Percentiles rank a stretch among this genome's conserved stretches.
phyloP scores from a whole-genome alignment of 2,888 invertebrate species.

The Scaeva pyrastri region DNA sequence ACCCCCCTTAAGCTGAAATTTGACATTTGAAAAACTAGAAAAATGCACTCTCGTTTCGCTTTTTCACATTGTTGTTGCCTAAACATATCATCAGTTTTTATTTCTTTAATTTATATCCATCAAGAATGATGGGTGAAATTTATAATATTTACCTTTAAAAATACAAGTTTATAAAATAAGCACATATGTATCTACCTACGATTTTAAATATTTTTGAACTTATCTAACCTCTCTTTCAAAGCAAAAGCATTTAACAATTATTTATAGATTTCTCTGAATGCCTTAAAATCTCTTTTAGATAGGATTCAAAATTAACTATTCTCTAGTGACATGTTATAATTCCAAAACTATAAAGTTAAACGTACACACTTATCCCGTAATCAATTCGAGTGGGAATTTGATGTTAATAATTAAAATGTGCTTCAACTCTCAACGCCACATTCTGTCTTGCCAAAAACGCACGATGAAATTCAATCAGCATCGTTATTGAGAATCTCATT shows the following conservation, averaged over 20 bases:
- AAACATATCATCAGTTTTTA: too few species aligned
- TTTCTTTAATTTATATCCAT: too few species aligned
- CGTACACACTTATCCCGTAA: not conserved
- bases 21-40: too few species aligned
- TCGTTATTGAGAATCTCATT: not conserved
- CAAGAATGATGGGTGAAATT: too few species aligned
- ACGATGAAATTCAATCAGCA: conserved; percentile 26
- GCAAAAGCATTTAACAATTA: not conserved
- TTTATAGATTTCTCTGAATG: not conserved
- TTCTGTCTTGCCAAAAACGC: not conserved
- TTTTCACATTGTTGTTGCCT: too few species aligned
- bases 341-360: not conserved
- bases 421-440: conserved; percentile 4
- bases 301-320: not conserved
- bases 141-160: too few species aligned
- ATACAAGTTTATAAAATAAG: too few species aligned
- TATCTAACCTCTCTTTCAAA: not conserved
- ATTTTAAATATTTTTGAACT: not conserved
- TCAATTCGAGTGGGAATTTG: not conserved
- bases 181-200: too few species aligned
- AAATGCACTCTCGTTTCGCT: too few species aligned
- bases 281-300: not conserved
- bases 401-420: conserved; percentile 25
- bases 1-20: too few species aligned
- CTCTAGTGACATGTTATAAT: not conserved